phyloP scores from a whole-genome alignment of 1,140 invertebrate genomes.

The Neotoxoptera formosana region DNA sequence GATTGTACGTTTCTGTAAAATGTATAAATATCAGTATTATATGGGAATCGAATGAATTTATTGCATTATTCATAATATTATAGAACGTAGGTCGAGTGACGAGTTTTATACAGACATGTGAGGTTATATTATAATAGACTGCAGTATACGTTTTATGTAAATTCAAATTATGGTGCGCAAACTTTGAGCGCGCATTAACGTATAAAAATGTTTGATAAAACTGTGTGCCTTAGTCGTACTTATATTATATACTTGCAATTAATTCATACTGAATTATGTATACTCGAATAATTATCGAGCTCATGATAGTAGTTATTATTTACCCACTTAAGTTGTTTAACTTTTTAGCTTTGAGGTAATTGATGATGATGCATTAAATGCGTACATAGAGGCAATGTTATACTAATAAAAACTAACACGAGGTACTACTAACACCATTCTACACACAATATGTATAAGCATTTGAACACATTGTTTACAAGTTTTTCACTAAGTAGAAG shows the following conservation, averaged over 20 bases:
- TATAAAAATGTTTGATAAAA: not conserved
- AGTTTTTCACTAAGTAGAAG: not conserved
- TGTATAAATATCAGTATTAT: not conserved
- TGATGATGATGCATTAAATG: not conserved
- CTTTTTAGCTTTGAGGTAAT: not conserved
- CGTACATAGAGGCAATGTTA: not conserved
- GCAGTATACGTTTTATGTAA: not conserved
- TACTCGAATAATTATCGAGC: not conserved
- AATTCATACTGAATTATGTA: too few relatives aligned
- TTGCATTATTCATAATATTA: not conserved
- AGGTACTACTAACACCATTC: not conserved
- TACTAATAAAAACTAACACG: not conserved
- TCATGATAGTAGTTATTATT: not conserved
- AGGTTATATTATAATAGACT: not conserved
- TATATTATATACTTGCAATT: too few relatives aligned
- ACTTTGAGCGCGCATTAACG: not conserved
- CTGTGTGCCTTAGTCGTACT: not conserved
- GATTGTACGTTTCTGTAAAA: not conserved
- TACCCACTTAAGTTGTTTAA: not conserved
- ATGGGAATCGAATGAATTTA: not conserved
- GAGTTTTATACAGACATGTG: not conserved
- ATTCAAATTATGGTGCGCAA: not conserved
- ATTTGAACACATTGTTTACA: not conserved
- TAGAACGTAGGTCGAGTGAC: not conserved
- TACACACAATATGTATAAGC: not conserved